Evolutionary conservation across 2,113 vertebrate genomes (phyloP), one percentile per base, ranked within the genome.

Genomic region (Paralichthys olivaceus): DNA sequence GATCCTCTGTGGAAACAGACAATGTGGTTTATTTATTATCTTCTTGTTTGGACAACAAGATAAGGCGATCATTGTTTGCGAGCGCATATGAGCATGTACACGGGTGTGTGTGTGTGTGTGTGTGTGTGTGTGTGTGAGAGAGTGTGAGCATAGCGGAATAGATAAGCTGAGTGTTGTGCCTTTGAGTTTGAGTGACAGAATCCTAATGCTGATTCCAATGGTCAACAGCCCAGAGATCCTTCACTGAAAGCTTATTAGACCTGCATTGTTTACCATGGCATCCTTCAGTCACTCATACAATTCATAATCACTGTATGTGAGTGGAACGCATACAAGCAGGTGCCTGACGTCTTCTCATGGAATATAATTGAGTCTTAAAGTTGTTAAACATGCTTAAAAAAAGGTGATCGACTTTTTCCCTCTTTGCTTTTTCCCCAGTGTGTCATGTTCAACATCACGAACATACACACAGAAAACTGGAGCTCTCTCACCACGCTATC

Each of bases 1-100:
- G 77, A 90, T 77, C 80, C 82, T 74, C 79, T 69, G 86, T 89
- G 80, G 81, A 91, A 91, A 91, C 87, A 90, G 87, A 91, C 88
- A 87, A 80, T 81, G 78, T 65, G 86, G 60, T 85, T 88, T 89
- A 81, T 90, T 88, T 87, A 77, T 86, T 87, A 89, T 93, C 87
- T 80, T 85, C 84, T 87, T 89, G 86, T 91, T 91, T 89, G 80
- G 75, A 87, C 72, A 40, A 43, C 4, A 60, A 90, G 89, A 93
- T 90, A 93, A 89, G 85, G 77, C 29, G 47, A 89, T 90, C 75
- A 56, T 34, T 71, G 61, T 88, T 79, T 85, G 80, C 19, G 12
- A 54, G 25, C 43, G 37, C 6, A 13, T 60, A 65, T 8, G 34
- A 17, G 55, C 14, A n/a, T 29, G 6, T 49, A 56, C 37, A 29